A percentile compares a stretch with the other conserved stretches of the same genome.
Conservation (phyloP, 2,113 vertebrate species). For the Peromyscus leucopus region DNA sequence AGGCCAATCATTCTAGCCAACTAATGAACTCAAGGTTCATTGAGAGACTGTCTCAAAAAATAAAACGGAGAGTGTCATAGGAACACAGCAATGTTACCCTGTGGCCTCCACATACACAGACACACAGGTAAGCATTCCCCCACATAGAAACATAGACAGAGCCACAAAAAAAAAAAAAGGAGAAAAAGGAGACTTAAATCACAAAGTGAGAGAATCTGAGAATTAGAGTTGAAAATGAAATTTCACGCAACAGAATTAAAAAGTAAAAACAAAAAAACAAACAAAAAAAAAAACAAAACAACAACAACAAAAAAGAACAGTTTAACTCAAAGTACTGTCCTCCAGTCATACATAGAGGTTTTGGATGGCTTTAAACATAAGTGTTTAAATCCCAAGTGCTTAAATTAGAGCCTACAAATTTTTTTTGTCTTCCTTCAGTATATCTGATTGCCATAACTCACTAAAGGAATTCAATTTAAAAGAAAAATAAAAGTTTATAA, state of each 20-base stretch:
- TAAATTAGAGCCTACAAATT: constrained; percentile 22
- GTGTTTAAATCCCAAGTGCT: not conserved
- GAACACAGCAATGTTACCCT: not conserved
- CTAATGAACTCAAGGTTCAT: not conserved
- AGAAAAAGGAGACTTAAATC: not conserved
- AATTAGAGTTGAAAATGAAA: constrained; percentile 8
- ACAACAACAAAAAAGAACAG: not conserved
- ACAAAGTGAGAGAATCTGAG: not conserved
- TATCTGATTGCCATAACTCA: not conserved
- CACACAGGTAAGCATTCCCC: not conserved
- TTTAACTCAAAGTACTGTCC: not conserved
- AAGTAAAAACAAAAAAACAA: not conserved
- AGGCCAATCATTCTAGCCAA: not conserved
- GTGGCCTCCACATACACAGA: no score
- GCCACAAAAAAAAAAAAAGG: not conserved
- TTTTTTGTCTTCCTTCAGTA: not conserved
- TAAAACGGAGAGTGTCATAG: not conserved
- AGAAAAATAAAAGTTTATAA: not conserved
- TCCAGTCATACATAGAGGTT: not conserved
- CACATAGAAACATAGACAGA: not conserved
- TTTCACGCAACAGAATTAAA: not conserved
- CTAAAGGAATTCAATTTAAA: not conserved
- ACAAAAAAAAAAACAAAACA: no score
- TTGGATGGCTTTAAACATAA: not conserved
- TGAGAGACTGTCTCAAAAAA: not conserved